Conservation (phyloP, 2,888 invertebrate genomes). For the Cataglyphis livida region DNA sequence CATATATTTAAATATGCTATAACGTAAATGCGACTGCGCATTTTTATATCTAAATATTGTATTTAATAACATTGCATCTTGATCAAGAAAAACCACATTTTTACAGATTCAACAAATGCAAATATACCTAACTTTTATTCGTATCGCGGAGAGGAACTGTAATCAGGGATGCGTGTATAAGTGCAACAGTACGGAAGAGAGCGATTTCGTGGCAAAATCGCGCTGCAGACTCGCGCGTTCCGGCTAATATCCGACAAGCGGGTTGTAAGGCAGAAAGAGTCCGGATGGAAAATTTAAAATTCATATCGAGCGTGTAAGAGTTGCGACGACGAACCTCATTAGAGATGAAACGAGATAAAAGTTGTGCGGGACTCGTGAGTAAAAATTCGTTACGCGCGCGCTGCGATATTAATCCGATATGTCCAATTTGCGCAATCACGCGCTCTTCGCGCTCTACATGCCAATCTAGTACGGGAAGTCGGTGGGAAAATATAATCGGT, state of each 20-base stretch:
- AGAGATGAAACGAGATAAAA: conserved; percentile 14
- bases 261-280: conserved; percentile 11
- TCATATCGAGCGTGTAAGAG: conserved; percentile 63
- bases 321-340: conserved; percentile 36
- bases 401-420: conserved; percentile 5
- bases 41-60: not conserved
- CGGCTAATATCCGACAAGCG: conserved; percentile 26
- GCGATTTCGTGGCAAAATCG: conserved; percentile 29
- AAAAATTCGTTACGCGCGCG: conserved; percentile 23
- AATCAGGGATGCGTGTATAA: conserved; percentile 38
- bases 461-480: conserved; percentile 18
- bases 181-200: conserved; percentile 8
- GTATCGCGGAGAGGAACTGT: conserved; percentile 11
- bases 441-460: not conserved
- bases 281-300: conserved; percentile 62
- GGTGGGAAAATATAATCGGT: not conserved
- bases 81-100: not conserved
- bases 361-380: conserved; percentile 1
- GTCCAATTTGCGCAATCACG: conserved; percentile 25
- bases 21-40: not conserved
- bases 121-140: conserved; percentile 37
- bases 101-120: conserved; percentile 40
- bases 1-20: not conserved
- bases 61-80: not conserved
- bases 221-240: not conserved